phyloP scores from a whole-genome alignment of 2,113 vertebrate genomes.

The Rhodinocichla rosea region DNA sequence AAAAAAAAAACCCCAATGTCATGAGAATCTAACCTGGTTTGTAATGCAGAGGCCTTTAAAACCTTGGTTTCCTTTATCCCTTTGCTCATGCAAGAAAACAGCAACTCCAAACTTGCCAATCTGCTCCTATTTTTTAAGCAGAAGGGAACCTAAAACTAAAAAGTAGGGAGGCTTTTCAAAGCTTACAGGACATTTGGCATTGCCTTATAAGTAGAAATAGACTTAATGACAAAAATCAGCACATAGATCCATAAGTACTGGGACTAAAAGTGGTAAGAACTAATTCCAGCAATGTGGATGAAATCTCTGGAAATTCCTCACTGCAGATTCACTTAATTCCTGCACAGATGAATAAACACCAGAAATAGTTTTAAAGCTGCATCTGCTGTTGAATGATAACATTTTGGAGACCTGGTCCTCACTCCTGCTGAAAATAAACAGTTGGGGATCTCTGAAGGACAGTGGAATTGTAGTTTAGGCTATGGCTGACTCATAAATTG shows the following conservation, averaged over 20 bases:
- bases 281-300: neutral
- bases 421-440: constrained; percentile 7
- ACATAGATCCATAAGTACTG: neutral
- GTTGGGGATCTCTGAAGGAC: neutral
- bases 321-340: neutral
- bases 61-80: neutral
- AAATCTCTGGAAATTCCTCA: neutral
- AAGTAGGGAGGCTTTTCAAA: neutral
- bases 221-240: neutral
- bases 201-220: neutral
- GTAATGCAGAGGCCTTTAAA: neutral
- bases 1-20: neutral
- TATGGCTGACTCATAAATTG: neutral
- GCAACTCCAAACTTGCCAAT: neutral
- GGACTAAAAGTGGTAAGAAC: neutral
- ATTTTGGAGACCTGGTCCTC: neutral
- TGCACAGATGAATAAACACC: neutral
- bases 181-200: neutral
- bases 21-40: neutral
- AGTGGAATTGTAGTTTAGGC: neutral
- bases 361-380: neutral
- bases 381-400: constrained; percentile 16
- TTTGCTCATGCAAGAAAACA: neutral
- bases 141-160: neutral
- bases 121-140: neutral